Conservation (phyloP, 92 coral and sea anemone genomes). For the Phenganax marumi region DNA sequence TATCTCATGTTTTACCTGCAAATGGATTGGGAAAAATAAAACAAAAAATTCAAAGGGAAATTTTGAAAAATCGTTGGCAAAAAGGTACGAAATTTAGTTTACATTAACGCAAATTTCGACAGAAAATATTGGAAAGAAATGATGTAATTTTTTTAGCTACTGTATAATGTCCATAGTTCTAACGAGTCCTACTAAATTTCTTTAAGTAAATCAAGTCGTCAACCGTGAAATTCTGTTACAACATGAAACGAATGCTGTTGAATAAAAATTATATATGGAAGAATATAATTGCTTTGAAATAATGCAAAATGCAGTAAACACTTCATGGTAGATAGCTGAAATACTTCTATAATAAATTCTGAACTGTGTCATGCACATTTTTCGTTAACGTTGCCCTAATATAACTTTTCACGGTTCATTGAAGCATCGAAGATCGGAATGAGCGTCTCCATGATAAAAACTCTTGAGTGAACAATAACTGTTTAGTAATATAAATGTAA, state of each 20-base stretch:
- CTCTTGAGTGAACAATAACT: no score
- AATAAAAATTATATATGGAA: no score
- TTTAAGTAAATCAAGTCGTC: background rate
- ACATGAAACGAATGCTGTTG: no score
- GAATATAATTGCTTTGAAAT: no score
- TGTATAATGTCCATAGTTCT: background rate
- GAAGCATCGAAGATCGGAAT: background rate
- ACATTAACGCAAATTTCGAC: background rate
- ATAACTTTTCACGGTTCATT: background rate
- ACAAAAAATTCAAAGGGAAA: background rate
- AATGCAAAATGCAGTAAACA: no score
- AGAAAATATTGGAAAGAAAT: background rate
- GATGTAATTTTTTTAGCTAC: no score
- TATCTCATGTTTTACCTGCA: conserved; percentile 18
- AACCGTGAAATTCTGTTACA: conserved; percentile 4
- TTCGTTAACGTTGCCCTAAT: background rate
- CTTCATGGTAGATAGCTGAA: no score
- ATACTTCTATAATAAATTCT: no score
- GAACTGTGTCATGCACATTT: background rate
- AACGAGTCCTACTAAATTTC: background rate
- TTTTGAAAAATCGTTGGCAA: conserved; percentile 1
- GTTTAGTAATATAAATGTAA: no score
- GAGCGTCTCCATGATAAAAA: no score
- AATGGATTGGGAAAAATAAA: background rate
- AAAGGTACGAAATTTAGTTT: conserved; percentile 35